Evolutionary conservation across 30 jellyfish, hydroid and myxozoan genomes (phyloP).

Genomic region (Sanderia malayensis): DNA sequence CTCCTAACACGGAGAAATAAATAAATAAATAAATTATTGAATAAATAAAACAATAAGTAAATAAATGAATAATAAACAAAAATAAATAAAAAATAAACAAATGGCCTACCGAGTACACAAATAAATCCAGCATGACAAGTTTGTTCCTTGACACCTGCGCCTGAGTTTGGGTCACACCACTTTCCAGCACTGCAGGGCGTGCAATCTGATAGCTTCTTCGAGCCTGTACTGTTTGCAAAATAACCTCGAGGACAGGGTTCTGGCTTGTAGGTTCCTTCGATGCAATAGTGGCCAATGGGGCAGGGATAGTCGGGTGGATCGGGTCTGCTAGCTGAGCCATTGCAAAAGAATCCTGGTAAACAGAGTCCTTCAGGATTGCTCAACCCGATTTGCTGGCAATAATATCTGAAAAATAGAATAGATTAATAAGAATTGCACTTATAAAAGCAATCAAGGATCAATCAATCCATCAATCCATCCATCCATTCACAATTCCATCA

Average conservation of each 20-base stretch:
- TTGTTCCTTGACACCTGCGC: slow-evolving; percentile 83
- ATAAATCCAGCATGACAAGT: slow-evolving; percentile 84
- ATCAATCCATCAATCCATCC: too few relatives aligned
- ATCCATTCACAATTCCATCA: too few relatives aligned
- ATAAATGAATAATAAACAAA: too few relatives aligned
- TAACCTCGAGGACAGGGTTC: slow-evolving; percentile 86
- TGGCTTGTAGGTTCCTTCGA: slow-evolving; percentile 82
- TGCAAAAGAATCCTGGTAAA: slow-evolving; percentile 87
- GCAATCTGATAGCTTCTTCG: slow-evolving; percentile 61
- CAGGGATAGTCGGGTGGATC: slow-evolving; percentile 68
- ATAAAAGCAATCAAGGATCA: too few relatives aligned
- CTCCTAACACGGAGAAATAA: too few relatives aligned
- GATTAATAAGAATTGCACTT: too few relatives aligned
- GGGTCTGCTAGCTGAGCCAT: slow-evolving; percentile 81
- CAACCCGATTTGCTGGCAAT: slow-evolving; percentile 80
- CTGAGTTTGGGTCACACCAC: slow-evolving; percentile 97
- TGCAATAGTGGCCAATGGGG: slow-evolving; percentile 92
- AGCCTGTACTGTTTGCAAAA: slow-evolving; percentile 73
- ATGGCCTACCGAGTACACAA: slow-evolving; percentile 78
- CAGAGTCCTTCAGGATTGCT: slow-evolving; percentile 89
- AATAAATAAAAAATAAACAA: too few relatives aligned
- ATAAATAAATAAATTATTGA: too few relatives aligned
- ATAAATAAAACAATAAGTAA: too few relatives aligned
- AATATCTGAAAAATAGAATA: too few relatives aligned
- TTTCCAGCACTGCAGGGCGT: slow-evolving; percentile 94